These are phyloP conservation scores for Crocidura indochinensis DNA, from an alignment of 2,797 vertebrate species.

Conservation along the genomic window DNA sequence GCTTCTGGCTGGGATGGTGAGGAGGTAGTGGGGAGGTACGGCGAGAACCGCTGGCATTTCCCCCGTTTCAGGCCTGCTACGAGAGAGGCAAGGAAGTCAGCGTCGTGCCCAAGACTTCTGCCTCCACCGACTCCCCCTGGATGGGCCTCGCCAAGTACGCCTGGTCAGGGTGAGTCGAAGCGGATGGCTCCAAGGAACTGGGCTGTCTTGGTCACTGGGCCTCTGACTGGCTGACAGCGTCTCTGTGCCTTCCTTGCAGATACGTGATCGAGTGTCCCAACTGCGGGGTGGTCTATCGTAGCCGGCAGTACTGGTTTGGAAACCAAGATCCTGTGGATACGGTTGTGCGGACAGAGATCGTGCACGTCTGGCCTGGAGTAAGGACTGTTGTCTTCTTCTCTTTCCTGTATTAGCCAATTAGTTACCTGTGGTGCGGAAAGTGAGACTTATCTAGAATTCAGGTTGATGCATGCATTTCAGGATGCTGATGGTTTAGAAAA, in stretches of 20 bases:
- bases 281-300: slow-evolving; percentile 98
- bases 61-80: slow-evolving; percentile 94
- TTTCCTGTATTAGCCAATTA: neutral
- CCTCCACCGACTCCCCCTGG: slow-evolving; percentile 99
- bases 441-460: slow-evolving; percentile 1
- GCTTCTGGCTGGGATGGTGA: neutral
- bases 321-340: slow-evolving; percentile 99
- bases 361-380: slow-evolving; percentile 99
- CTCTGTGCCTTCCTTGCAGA: slow-evolving; percentile 87
- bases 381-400: slow-evolving; percentile 66
- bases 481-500: neutral
- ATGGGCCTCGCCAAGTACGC: slow-evolving; percentile 98
- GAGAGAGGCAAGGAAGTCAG: slow-evolving; percentile 98
- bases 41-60: slow-evolving; percentile 51
- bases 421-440: neutral
- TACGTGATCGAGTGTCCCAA: slow-evolving; percentile 99
- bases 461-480: neutral
- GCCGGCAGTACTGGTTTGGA: slow-evolving; percentile 99
- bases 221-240: slow-evolving; percentile 25
- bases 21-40: neutral
- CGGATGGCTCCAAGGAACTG: neutral
- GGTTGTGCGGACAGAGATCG: slow-evolving; percentile 98
- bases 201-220: neutral
- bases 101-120: slow-evolving; percentile 99
- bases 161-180: slow-evolving; percentile 97